Percentiles rank a stretch among this genome's conserved stretches.
These are phyloP conservation scores for Spicauda simplicius DNA, from an alignment of 2,888 invertebrate species.

Conservation along the genomic window DNA sequence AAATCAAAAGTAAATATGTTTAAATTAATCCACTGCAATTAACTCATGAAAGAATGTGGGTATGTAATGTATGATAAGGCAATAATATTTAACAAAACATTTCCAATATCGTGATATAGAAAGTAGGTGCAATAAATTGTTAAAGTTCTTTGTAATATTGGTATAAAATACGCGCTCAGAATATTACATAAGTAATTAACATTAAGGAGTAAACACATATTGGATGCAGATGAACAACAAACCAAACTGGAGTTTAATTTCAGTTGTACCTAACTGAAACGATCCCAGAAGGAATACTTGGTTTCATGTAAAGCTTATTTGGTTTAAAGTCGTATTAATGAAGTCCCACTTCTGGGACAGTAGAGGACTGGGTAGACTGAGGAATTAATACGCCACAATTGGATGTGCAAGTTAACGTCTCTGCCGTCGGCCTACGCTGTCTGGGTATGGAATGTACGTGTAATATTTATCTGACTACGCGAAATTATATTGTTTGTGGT, in stretches of 20 bases:
- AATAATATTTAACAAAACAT: too few relatives aligned
- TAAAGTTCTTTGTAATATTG: too few relatives aligned
- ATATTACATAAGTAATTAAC: too few relatives aligned
- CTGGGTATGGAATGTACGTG: conserved; percentile 1
- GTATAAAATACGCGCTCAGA: too few relatives aligned
- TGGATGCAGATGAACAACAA: neutral
- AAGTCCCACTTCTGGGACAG: neutral
- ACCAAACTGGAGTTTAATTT: neutral
- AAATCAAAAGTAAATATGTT: too few relatives aligned
- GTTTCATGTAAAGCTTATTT: conserved; percentile 1
- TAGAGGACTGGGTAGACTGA: neutral
- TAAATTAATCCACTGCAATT: too few relatives aligned
- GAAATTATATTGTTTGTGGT: too few relatives aligned
- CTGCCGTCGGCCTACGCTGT: conserved; percentile 6
- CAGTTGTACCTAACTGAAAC: neutral
- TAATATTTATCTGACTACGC: conserved; percentile 1
- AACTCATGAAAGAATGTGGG: too few relatives aligned
- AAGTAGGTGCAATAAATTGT: too few relatives aligned
- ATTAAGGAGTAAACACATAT: neutral
- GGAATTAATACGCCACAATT: conserved; percentile 5
- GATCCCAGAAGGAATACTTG: conserved; percentile 1
- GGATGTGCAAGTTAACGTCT: conserved; percentile 5
- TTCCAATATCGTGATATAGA: too few relatives aligned
- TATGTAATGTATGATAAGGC: too few relatives aligned
- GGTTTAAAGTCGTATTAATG: conserved; percentile 6